These are phyloP conservation scores for Centropus unirufus DNA, from an alignment of 2,113 vertebrate species.

Conservation along the genomic window DNA sequence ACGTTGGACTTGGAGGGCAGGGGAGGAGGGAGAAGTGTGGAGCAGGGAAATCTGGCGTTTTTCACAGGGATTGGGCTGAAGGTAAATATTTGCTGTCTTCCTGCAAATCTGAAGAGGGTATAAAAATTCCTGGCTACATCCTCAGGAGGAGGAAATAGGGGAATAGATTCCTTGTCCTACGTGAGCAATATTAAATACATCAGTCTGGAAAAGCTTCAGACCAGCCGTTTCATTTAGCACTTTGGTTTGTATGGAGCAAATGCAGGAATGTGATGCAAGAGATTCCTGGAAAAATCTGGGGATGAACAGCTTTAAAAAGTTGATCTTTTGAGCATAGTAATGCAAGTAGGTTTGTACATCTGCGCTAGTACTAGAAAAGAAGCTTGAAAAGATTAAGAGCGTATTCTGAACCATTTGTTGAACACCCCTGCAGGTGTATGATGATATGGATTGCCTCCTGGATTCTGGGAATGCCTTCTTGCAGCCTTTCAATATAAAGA, in stretches of 20 bases:
- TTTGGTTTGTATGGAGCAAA: not conserved
- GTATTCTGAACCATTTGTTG: not conserved
- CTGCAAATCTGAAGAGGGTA: not conserved
- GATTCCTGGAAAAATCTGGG: not conserved
- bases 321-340: not conserved
- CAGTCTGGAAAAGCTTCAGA: not conserved
- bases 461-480: not conserved
- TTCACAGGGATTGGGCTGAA: not conserved
- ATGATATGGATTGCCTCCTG: not conserved
- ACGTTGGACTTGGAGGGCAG: rapidly evolving
- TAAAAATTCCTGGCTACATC: not conserved
- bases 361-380: not conserved
- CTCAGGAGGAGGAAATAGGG: not conserved
- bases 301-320: not conserved
- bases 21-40: not conserved
- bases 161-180: not conserved
- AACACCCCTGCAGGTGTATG: not conserved
- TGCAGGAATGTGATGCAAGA: not conserved
- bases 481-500: not conserved
- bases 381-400: not conserved
- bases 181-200: not conserved
- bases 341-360: not conserved
- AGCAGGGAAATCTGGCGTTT: not conserved
- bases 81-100: not conserved
- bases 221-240: not conserved